These are phyloP conservation scores for Calcarius lapponicus DNA, from an alignment of 2,797 vertebrate genomes.

Conservation along the genomic window DNA sequence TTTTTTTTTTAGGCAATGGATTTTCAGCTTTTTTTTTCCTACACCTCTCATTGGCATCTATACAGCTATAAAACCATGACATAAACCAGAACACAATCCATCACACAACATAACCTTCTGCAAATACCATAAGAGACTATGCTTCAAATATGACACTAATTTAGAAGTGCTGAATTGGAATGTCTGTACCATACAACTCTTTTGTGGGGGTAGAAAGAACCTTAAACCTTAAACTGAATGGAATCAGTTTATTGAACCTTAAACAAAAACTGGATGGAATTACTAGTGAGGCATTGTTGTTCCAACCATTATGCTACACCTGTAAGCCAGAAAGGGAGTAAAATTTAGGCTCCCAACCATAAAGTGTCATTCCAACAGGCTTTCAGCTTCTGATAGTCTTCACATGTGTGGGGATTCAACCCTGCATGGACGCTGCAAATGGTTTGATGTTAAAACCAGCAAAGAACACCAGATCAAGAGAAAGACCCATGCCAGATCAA, in stretches of 20 bases:
- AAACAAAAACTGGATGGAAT: neutral
- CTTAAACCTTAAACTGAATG: neutral
- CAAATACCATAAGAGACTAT: neutral
- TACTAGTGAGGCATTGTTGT: neutral
- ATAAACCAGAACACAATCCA: neutral
- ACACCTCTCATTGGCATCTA: neutral
- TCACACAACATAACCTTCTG: neutral
- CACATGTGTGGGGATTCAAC: accelerated
- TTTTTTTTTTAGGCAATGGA: neutral
- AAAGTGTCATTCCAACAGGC: neutral
- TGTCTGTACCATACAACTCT: neutral
- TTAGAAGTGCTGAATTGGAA: neutral
- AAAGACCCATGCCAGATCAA: neutral
- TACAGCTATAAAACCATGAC: neutral
- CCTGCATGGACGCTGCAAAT: neutral
- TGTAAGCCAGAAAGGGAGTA: neutral
- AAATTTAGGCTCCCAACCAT: neutral
- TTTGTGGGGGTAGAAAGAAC: neutral
- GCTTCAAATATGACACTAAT: neutral
- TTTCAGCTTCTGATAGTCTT: neutral
- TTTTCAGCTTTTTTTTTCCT: neutral
- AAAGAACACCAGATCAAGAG: neutral
- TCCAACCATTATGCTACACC: neutral
- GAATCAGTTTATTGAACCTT: neutral
- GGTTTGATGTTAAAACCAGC: neutral